Conservation (phyloP, 2,113 vertebrate genomes). For the Brevimyrus niger region DNA sequence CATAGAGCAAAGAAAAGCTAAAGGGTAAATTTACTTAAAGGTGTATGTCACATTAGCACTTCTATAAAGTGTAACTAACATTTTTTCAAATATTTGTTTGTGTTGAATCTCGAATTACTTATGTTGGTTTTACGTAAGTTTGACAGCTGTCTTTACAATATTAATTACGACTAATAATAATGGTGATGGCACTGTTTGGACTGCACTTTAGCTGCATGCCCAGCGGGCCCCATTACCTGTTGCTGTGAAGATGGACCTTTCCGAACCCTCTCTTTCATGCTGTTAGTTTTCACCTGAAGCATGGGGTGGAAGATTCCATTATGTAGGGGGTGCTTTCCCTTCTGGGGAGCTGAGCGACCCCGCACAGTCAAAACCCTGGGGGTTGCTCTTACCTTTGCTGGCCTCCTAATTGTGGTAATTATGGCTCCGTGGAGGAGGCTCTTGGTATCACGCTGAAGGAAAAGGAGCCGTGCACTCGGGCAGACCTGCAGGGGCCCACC, state of each 20-base stretch:
- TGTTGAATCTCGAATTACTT: background rate
- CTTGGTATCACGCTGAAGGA: constrained; percentile 18
- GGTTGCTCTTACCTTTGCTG: constrained; percentile 31
- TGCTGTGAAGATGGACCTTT: constrained; percentile 36
- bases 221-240: constrained; percentile 22
- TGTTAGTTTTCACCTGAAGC: constrained; percentile 30
- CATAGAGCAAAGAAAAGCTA: background rate
- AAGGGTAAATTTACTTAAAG: background rate
- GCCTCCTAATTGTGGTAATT: constrained; percentile 41
- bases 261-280: constrained; percentile 29
- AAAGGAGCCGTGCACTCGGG: background rate
- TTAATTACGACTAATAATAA: background rate
- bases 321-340: background rate
- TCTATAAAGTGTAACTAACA: background rate
- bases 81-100: background rate
- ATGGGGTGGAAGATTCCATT: background rate
- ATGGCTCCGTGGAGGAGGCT: constrained; percentile 30
- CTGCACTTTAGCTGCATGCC: background rate
- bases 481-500: background rate
- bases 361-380: constrained; percentile 20
- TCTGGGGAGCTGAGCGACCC: constrained; percentile 35
- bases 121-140: background rate
- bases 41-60: background rate
- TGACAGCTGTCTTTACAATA: background rate
- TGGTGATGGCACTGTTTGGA: background rate